Evolutionary conservation across 2,113 vertebrate species (phyloP).

Genomic region (Pyrgilauda ruficollis): DNA sequence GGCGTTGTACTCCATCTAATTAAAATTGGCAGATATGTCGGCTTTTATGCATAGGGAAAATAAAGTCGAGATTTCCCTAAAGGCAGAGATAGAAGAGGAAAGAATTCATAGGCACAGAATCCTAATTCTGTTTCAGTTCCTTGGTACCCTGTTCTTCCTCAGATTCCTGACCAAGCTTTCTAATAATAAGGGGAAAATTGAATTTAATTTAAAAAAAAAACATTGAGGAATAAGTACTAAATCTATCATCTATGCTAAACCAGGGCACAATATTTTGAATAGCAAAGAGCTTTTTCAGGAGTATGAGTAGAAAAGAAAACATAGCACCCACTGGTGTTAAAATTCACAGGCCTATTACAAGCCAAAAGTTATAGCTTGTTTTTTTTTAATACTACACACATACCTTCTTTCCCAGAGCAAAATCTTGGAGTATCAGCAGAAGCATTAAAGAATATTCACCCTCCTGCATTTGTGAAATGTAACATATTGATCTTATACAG

Average conservation of each 20-base stretch:
- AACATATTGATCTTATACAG: not conserved
- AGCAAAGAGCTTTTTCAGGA: not conserved
- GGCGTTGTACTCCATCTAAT: conserved; percentile 27
- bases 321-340: not conserved
- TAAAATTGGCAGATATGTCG: not conserved
- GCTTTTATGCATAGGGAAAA: conserved; percentile 6
- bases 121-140: not conserved
- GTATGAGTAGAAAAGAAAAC: not conserved
- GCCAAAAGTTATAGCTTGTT: not conserved
- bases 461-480: not conserved
- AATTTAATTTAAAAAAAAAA: not conserved
- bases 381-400: not conserved
- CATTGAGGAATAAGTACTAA: not conserved
- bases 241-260: not conserved
- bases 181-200: not conserved
- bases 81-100: not conserved
- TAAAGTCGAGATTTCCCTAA: conserved; percentile 23
- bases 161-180: not conserved
- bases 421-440: not conserved
- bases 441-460: not conserved
- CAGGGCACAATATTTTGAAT: not conserved
- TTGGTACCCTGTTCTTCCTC: not conserved
- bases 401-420: not conserved
- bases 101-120: not conserved
- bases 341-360: not conserved